Conservation (phyloP, 2,113 vertebrate genomes). For the Crotalus horridus region DNA sequence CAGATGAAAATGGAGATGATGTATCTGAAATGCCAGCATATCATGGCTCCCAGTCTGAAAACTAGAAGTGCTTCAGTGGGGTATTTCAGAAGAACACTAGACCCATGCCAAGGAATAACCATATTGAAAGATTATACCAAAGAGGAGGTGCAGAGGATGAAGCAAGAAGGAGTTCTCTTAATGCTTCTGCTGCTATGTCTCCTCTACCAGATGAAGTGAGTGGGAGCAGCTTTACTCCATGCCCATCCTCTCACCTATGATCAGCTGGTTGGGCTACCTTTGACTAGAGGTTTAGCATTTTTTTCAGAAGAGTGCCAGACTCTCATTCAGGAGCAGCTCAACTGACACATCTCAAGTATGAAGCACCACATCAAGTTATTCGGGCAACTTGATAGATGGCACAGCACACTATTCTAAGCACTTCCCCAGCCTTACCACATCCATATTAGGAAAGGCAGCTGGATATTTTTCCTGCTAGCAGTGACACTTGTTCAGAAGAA, state of each 20-base stretch:
- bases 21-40: not conserved
- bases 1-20: not conserved
- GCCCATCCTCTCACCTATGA: not conserved
- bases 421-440: not conserved
- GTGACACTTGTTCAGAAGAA: too few relatives aligned
- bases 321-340: not conserved
- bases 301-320: too few relatives aligned
- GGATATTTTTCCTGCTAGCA: too few relatives aligned
- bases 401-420: not conserved
- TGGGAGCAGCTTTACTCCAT: not conserved
- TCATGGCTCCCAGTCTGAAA: not conserved
- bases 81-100: not conserved
- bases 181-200: not conserved
- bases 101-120: not conserved
- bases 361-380: not conserved
- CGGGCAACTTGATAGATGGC: not conserved
- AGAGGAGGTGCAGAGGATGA: not conserved
- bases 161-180: not conserved
- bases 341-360: not conserved
- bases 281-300: not conserved
- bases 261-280: not conserved
- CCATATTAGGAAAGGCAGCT: not conserved
- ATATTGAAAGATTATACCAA: not conserved
- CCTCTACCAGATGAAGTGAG: not conserved
- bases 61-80: not conserved